phyloP scores from a whole-genome alignment of 2,797 vertebrate species.

The Chelon auratus region DNA sequence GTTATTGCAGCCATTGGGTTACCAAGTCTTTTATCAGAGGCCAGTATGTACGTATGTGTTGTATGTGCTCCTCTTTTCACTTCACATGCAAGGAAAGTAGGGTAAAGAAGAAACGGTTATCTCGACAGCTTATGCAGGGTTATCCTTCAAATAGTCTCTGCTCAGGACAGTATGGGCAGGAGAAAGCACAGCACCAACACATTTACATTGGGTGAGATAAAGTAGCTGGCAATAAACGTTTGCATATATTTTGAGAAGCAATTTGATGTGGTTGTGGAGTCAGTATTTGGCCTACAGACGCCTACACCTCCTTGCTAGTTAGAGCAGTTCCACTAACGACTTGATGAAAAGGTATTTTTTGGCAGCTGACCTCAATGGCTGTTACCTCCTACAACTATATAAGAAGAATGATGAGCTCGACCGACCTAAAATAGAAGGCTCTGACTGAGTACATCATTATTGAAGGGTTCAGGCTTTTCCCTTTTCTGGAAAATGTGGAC shows the following conservation, averaged over 20 bases:
- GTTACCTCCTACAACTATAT: slow-evolving; percentile 11
- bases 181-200: not conserved
- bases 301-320: no score
- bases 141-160: not conserved
- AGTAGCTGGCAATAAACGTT: not conserved
- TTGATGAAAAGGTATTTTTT: not conserved
- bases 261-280: slow-evolving; percentile 4
- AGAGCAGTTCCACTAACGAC: not conserved
- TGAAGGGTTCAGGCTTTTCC: slow-evolving; percentile 11
- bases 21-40: not conserved
- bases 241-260: not conserved
- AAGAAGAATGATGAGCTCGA: not conserved
- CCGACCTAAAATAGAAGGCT: not conserved
- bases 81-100: not conserved
- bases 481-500: not conserved
- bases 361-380: not conserved
- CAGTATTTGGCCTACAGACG: not conserved
- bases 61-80: not conserved
- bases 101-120: not conserved
- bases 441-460: not conserved
- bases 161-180: not conserved
- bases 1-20: not conserved
- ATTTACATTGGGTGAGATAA: not conserved
- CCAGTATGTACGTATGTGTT: no score
- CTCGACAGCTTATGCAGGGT: not conserved